A percentile compares a stretch with the other conserved stretches of the same genome.
phyloP scores from a whole-genome alignment of 2,888 invertebrate species.

The Ferdinandea cuprea region DNA sequence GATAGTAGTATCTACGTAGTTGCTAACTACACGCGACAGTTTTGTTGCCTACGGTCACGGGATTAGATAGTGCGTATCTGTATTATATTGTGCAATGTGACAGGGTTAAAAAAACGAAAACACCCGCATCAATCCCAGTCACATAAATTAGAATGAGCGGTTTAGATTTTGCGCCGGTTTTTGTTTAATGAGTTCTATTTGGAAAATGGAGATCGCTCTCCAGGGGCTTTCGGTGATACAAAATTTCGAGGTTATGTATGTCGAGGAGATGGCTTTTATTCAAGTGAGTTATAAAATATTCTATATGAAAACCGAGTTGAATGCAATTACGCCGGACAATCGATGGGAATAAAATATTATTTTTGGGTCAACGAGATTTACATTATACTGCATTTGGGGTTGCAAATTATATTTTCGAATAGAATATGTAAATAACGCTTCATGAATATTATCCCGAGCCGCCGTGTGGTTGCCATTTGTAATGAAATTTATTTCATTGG shows the following conservation, averaged over 20 bases:
- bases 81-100: not conserved
- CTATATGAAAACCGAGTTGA: constrained; percentile 9
- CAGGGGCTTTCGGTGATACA: not conserved
- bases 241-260: too few relatives aligned
- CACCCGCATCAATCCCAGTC: not conserved
- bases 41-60: not conserved
- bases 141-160: constrained; percentile 5
- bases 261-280: not conserved
- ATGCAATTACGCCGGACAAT: constrained; percentile 37
- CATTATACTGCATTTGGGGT: not conserved
- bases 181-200: constrained; percentile 33
- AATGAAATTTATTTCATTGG: constrained; percentile 22
- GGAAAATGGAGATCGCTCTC: not conserved
- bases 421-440: constrained; percentile 50
- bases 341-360: constrained; percentile 26
- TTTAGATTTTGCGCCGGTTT: constrained; percentile 28
- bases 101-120: not conserved
- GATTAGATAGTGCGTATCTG: not conserved
- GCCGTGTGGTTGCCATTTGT: not conserved
- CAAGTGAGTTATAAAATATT: constrained; percentile 27
- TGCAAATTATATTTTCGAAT: constrained; percentile 27
- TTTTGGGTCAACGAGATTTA: constrained; percentile 27
- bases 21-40: too few relatives aligned
- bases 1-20: too few relatives aligned
- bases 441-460: constrained; percentile 5